These are phyloP conservation scores for Theocolax elegans DNA, from an alignment of 1,140 invertebrate species.

Conservation along the genomic window DNA sequence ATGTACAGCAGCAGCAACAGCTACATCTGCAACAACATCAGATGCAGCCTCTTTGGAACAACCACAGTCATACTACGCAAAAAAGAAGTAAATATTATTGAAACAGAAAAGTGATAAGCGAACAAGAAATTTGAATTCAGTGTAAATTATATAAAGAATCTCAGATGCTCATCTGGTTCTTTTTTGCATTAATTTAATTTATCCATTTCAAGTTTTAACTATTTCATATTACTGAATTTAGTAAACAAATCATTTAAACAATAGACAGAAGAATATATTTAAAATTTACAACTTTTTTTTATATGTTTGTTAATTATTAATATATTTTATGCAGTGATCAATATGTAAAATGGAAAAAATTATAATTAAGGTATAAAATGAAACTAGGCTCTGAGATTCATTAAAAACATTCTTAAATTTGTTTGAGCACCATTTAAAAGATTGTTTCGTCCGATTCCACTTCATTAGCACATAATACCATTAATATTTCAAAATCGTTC, in stretches of 20 bases:
- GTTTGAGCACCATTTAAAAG: slow-evolving; percentile 38
- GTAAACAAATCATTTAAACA: background rate
- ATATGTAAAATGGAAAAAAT: too few species aligned
- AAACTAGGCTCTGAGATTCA: slow-evolving; percentile 3
- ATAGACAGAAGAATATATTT: background rate
- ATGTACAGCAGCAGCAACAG: slow-evolving; percentile 53
- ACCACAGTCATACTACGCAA: slow-evolving; percentile 57
- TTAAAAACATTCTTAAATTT: slow-evolving; percentile 26
- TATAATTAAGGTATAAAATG: background rate
- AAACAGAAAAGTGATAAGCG: slow-evolving; percentile 47
- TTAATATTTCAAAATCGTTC: slow-evolving; percentile 33
- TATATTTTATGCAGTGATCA: too few species aligned
- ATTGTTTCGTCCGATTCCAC: slow-evolving; percentile 30
- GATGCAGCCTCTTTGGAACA: slow-evolving; percentile 72
- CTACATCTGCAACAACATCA: slow-evolving; percentile 62
- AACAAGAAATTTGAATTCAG: slow-evolving; percentile 27
- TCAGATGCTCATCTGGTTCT: background rate
- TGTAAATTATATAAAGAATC: slow-evolving; percentile 13
- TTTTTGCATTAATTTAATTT: background rate
- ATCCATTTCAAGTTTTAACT: background rate
- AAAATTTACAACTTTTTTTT: too few species aligned
- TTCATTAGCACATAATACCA: slow-evolving; percentile 38
- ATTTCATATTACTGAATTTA: background rate
- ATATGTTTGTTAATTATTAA: too few species aligned
- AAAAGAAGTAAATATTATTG: slow-evolving; percentile 70